Percentiles rank a stretch among this genome's conserved stretches.
phyloP scores from a whole-genome alignment of 2,888 invertebrate genomes.

The Drosophila kambysellisi region DNA sequence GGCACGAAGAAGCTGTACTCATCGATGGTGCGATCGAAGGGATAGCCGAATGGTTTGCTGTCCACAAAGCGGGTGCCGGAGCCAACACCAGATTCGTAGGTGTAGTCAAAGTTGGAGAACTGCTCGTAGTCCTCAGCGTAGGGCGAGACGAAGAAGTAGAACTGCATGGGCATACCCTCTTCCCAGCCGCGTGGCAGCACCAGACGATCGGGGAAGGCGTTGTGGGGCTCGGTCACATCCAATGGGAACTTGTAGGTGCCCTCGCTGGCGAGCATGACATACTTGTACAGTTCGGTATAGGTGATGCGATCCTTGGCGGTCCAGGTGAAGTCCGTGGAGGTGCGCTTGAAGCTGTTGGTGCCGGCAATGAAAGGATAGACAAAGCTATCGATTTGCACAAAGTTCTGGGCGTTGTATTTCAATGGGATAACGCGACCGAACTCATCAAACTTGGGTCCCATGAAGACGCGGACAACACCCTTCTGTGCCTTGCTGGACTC shows the following conservation, averaged over 20 bases:
- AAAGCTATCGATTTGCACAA: conserved; percentile 88
- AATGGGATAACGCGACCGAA: conserved; percentile 87
- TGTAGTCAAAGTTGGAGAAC: conserved; percentile 85
- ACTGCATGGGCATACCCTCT: conserved; percentile 88
- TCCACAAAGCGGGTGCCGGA: conserved; percentile 87
- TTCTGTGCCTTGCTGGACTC: conserved; percentile 87
- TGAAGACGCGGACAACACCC: conserved; percentile 88
- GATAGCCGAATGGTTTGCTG: conserved; percentile 89
- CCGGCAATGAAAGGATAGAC: conserved; percentile 88
- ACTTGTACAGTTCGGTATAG: conserved; percentile 88
- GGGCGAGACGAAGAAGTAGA: conserved; percentile 88
- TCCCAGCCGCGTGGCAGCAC: conserved; percentile 90
- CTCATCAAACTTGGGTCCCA: conserved; percentile 90
- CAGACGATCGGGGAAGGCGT: conserved; percentile 90
- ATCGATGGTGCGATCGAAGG: conserved; percentile 89
- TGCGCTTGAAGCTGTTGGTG: conserved; percentile 89
- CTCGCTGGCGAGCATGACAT: conserved; percentile 87
- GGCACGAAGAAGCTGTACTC: conserved; percentile 88
- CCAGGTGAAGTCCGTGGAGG: conserved; percentile 89
- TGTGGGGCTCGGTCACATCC: conserved; percentile 87
- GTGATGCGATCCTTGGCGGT: conserved; percentile 88
- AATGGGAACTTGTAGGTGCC: conserved; percentile 86
- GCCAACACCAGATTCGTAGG: conserved; percentile 86
- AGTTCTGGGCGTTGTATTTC: conserved; percentile 87
- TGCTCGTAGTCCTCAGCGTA: conserved; percentile 86